Evolutionary conservation across 2,888 invertebrate genomes (phyloP), one percentile per base, ranked within the genome.

Genomic region (Synergus gifuensis): DNA sequence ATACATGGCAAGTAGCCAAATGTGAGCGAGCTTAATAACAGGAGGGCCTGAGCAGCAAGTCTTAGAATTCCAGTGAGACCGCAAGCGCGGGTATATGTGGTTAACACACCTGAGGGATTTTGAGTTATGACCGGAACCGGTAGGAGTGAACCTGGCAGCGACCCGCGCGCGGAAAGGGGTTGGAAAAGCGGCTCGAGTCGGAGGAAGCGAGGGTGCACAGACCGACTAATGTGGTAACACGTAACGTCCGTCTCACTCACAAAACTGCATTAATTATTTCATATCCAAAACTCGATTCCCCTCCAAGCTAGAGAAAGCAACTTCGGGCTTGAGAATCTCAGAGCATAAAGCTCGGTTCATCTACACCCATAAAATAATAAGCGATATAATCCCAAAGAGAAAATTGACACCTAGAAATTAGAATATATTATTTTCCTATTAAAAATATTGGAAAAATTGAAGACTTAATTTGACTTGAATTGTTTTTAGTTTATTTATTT

Each of bases 21-120:
- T 73, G 36, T 73, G 54, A 36, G 73, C 28, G 73, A 54, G 73
- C 86, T 86, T 86, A 86, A 86, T 87, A 86, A 86, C 84, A 82
- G 63, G 79, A 84, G 83, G 81, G 79, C 81, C 83, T n/a, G 54
- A 36, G 49, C 62, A 14, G 22, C 22, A 28, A 77, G 79, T 78
- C 82, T 82, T 81, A 85, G 87, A 88, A 89, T 89, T 88, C 88
- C 88, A 85, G 86, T 86, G 84, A 84, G 87, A 87, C 87, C 86
- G 82, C 86, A 28, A 28, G 22, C 83, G 22, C 60, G 12, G 86
- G 84, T 82, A 85, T 86, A 87, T 86, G 87, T 86, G 88, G 88
- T 88, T 89, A 88, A 87, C 88, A 88, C 89, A 90, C 90, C 89
- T 88, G 88, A 89, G 90, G 89, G 90, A 90, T 90, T 91, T 89